A percentile compares a stretch with the other conserved stretches of the same genome.
Conservation (phyloP, 2,888 invertebrate genomes). For the Teleogryllus oceanicus region DNA sequence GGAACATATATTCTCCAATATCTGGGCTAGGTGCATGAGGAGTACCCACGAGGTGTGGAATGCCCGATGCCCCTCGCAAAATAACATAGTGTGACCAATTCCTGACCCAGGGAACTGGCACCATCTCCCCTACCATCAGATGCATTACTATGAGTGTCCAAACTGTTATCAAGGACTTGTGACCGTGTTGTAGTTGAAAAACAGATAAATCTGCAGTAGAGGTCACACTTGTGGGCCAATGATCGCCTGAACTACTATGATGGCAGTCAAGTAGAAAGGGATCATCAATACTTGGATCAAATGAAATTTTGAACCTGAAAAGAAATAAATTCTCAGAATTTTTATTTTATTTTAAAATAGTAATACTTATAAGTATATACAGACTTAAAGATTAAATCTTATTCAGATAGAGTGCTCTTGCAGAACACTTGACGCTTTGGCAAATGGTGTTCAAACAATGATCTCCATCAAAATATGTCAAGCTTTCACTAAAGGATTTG, state of each 20-base stretch:
- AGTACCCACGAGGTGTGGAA: no score
- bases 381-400: no score
- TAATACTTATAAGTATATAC: no score
- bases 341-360: no score
- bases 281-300: slow-evolving; percentile 64
- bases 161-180: slow-evolving; percentile 69
- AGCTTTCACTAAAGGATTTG: no score
- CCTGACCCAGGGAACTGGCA: slow-evolving; percentile 53
- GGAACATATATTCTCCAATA: slow-evolving; percentile 74
- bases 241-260: slow-evolving; percentile 70
- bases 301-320: slow-evolving; percentile 62
- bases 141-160: slow-evolving; percentile 72
- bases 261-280: slow-evolving; percentile 60
- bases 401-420: no score
- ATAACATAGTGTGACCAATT: slow-evolving; percentile 45
- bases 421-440: no score
- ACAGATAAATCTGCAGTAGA: slow-evolving; percentile 76
- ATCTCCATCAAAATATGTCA: no score
- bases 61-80: slow-evolving; percentile 58
- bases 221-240: slow-evolving; percentile 74
- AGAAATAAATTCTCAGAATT: neutral
- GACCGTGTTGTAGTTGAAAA: slow-evolving; percentile 64
- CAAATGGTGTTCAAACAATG: no score
- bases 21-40: slow-evolving; percentile 63
- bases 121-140: slow-evolving; percentile 66